Evolutionary conservation across 2,113 vertebrate genomes (phyloP), one percentile per base, ranked within the genome.

Genomic region (Asarcornis scutulata): DNA sequence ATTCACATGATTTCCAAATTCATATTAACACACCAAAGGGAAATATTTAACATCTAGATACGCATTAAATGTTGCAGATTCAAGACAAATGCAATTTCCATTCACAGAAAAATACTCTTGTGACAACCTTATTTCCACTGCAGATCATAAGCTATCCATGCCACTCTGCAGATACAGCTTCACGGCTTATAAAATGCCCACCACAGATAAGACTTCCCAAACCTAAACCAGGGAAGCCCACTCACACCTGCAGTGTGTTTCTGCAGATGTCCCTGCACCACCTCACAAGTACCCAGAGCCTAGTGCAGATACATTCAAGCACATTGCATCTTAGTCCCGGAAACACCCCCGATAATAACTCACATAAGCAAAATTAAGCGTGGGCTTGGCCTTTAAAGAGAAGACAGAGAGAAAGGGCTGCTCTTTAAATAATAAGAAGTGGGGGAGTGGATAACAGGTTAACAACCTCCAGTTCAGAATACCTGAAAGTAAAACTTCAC

Each of bases 11-110:
- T 55, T 88, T 94, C 64, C 52, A 93, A 64, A 36, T 83, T 58
- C 89, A 81, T 46, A 78, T 34, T 52, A 86, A 83, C 52, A 78
- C 27, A 77, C 46, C 29, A 79, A 93, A 94, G 55, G 55, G 78
- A 92, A 92, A 93, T 87, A 80, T 59, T 93, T 78, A 80, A 69
- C 38, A 94, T 56, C 56, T 44, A 75, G 32, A 90, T 91, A 93
- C 3, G 60, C 34, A 12, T 11, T 36, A 4, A 17, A 56, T 63
- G 42, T 52, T 86, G 68, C 44, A 46, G 34, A 79, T 81, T 22
- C 58, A 88, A 89, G 25, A 83, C 44, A 68, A 89, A 95, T 9
- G 32, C 53, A 36, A 50, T 66, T 92, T 64, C 53, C 77, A 89
- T 69, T 38, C 72, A 44, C 21, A 74, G 68, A 34, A 82, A 93